Conservation (phyloP, 2,888 invertebrate genomes). For the Erebia aethiops region DNA sequence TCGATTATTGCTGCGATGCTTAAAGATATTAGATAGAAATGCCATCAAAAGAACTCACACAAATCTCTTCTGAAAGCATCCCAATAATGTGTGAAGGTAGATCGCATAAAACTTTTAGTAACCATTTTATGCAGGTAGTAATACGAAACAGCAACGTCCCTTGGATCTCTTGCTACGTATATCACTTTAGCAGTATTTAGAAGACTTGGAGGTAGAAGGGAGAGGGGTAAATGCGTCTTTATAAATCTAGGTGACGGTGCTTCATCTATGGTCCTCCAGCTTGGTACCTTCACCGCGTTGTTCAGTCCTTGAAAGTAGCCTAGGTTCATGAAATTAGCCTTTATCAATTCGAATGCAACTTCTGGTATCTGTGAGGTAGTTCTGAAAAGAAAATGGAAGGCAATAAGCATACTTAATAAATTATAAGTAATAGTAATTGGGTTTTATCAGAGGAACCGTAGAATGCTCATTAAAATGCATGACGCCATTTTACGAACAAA, state of each 20-base stretch:
- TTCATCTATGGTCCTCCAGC: slow-evolving; percentile 65
- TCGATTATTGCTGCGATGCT: too few species aligned
- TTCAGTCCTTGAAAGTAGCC: slow-evolving; percentile 69
- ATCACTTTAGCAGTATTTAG: slow-evolving; percentile 82
- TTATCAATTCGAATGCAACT: slow-evolving; percentile 66
- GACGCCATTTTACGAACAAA: background rate
- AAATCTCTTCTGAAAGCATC: slow-evolving; percentile 84
- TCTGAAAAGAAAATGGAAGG: slow-evolving; percentile 48
- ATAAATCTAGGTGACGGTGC: slow-evolving; percentile 81
- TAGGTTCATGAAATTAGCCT: slow-evolving; percentile 69
- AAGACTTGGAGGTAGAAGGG: slow-evolving; percentile 80
- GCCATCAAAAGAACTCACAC: slow-evolving; percentile 68
- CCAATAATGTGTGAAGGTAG: slow-evolving; percentile 82
- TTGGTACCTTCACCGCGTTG: slow-evolving; percentile 59
- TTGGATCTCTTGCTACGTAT: slow-evolving; percentile 88
- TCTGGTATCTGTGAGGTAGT: slow-evolving; percentile 66
- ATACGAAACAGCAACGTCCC: slow-evolving; percentile 88
- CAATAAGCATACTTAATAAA: background rate
- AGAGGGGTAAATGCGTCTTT: slow-evolving; percentile 85
- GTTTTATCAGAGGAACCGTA: too few species aligned
- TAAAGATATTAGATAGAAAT: background rate
- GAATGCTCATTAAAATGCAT: background rate
- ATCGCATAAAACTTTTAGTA: slow-evolving; percentile 72
- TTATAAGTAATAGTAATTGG: background rate
- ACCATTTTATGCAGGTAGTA: slow-evolving; percentile 86